Evolutionary conservation across 2,113 vertebrate genomes (phyloP).

Genomic region (Todiramphus chloris): DNA sequence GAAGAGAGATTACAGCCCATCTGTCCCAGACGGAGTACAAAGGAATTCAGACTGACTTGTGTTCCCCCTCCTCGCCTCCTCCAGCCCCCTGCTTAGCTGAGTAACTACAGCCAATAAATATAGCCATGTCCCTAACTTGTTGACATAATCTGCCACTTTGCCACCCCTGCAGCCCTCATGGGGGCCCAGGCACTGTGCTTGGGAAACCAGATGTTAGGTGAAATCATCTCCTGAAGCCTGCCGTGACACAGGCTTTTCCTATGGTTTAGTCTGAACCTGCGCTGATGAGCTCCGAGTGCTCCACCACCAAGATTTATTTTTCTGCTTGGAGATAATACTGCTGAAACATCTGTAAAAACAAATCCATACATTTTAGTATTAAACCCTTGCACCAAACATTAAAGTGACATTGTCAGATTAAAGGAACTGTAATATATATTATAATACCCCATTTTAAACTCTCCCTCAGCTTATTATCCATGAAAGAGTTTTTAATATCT

Average conservation of each 20-base stretch:
- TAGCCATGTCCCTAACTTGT: background rate
- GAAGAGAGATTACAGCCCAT: slow-evolving; percentile 1
- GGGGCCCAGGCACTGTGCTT: background rate
- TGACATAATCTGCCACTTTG: background rate
- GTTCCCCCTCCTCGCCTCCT: background rate
- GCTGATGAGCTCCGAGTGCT: background rate
- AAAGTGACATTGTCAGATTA: background rate
- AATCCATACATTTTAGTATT: background rate
- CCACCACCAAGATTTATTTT: background rate
- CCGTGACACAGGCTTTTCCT: background rate
- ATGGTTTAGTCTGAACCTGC: background rate
- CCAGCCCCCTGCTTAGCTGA: background rate
- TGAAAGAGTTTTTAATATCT: background rate
- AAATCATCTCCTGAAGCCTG: background rate
- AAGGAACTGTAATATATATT: background rate
- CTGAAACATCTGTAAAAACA: slow-evolving; percentile 17
- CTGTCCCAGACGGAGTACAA: background rate
- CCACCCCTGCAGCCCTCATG: fast-evolving
- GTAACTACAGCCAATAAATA: background rate
- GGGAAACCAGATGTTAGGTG: background rate
- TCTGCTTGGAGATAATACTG: background rate
- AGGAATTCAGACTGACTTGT: background rate
- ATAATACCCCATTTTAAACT: background rate
- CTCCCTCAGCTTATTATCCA: background rate
- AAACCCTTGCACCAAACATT: background rate